These are phyloP conservation scores for Nylanderia fulva DNA, from an alignment of 1,140 invertebrate genomes.

Conservation along the genomic window DNA sequence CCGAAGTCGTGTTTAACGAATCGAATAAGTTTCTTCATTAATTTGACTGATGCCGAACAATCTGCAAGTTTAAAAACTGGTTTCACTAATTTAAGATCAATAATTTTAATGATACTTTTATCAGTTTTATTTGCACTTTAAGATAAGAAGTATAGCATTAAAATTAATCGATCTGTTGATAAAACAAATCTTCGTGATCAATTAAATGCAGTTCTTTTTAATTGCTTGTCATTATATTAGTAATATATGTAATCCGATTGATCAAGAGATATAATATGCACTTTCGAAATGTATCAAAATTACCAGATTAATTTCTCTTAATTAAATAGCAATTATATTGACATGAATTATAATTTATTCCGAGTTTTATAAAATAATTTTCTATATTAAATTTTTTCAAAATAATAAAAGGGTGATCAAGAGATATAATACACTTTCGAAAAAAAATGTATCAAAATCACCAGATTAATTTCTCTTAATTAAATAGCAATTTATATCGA, in stretches of 20 bases:
- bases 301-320: neutral
- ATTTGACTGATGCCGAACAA: neutral
- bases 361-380: neutral
- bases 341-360: neutral
- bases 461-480: neutral
- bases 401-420: no score
- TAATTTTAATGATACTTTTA: conserved; percentile 20
- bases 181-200: neutral
- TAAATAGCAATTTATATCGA: neutral
- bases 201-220: conserved; percentile 14
- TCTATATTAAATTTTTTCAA: neutral
- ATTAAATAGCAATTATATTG: neutral
- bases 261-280: neutral
- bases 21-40: conserved; percentile 18
- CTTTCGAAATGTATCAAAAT: neutral
- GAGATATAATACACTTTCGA: neutral
- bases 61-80: neutral
- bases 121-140: neutral
- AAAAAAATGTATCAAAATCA: neutral
- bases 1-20: conserved; percentile 22
- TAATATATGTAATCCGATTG: no score
- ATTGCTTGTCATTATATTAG: neutral
- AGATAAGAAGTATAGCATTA: neutral
- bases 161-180: neutral
- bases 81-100: neutral